phyloP scores from a whole-genome alignment of 1,140 invertebrate species.

The Dolichoris vasculosae region DNA sequence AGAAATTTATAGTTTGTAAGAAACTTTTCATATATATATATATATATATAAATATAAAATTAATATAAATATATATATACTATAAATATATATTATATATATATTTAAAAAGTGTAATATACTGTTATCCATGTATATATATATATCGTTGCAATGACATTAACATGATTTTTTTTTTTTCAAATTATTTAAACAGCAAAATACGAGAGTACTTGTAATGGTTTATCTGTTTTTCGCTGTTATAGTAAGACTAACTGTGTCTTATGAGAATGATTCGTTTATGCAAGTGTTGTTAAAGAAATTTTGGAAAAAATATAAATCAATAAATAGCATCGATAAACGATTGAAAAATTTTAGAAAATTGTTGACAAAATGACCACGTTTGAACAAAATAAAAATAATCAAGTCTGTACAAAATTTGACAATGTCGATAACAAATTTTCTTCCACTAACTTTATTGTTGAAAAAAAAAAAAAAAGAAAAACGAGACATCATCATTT shows the following conservation, averaged over 20 bases:
- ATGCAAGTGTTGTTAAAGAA: conserved; percentile 43
- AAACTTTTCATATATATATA: conserved; percentile 9
- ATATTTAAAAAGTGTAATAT: conserved; percentile 38
- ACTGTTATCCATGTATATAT: conserved; percentile 23
- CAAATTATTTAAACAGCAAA: conserved; percentile 26
- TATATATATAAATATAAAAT: not conserved
- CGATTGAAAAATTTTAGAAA: conserved; percentile 25
- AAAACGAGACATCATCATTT: conserved; percentile 29
- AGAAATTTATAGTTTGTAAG: conserved; percentile 20
- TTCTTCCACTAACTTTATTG: conserved; percentile 48
- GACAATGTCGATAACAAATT: conserved; percentile 44
- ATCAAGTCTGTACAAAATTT: conserved; percentile 24
- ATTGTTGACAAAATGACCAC: conserved; percentile 18
- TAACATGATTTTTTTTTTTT: conserved; percentile 28
- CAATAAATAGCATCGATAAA: not conserved
- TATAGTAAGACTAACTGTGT: conserved; percentile 34
- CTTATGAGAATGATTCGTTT: conserved; percentile 42
- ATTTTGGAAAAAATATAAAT: conserved; percentile 32
- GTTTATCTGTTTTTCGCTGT: conserved; percentile 26
- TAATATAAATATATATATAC: not conserved
- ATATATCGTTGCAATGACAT: conserved; percentile 33
- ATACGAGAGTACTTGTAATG: conserved; percentile 20
- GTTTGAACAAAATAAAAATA: conserved; percentile 11
- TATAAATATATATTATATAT: not conserved
- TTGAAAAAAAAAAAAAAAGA: conserved; percentile 24